Percentiles rank a stretch among this genome's conserved stretches.
Evolutionary conservation across 2,113 vertebrate genomes (phyloP).

Genomic region (Perccottus glenii): DNA sequence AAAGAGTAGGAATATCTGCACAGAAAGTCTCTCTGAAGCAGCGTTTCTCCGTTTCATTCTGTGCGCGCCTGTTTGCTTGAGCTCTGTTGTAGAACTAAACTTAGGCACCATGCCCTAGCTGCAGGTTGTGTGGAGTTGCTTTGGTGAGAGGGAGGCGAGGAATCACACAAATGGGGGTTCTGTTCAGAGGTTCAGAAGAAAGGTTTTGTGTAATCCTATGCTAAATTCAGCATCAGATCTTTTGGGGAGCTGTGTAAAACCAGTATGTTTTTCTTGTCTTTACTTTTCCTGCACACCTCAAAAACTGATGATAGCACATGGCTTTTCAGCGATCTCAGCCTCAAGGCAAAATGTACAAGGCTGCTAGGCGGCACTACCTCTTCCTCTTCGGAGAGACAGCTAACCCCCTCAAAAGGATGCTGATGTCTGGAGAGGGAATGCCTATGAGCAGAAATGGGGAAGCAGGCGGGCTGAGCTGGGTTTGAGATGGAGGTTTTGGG

Average conservation of each 20-base stretch:
- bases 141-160: constrained; percentile 68
- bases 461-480: constrained; percentile 41
- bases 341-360: constrained; percentile 79
- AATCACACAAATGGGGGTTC: constrained; percentile 74
- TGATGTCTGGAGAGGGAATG: constrained; percentile 79
- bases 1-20: constrained; percentile 48
- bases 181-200: constrained; percentile 71
- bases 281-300: constrained; percentile 72
- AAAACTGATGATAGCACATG: constrained; percentile 78
- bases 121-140: constrained; percentile 66
- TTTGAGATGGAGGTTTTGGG: constrained; percentile 44
- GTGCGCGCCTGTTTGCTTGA: constrained; percentile 51
- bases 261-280: constrained; percentile 77
- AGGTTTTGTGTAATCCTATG: constrained; percentile 80
- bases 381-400: constrained; percentile 78
- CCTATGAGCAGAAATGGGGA: constrained; percentile 74
- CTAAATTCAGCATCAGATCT: constrained; percentile 81
- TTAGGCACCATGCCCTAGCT: constrained; percentile 70
- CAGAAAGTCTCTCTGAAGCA: constrained; percentile 51
- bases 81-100: constrained; percentile 72
- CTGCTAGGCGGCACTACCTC: constrained; percentile 75
- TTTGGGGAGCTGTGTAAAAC: constrained; percentile 73
- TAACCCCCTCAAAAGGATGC: constrained; percentile 83
- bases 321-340: constrained; percentile 78
- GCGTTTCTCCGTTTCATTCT: constrained; percentile 50